These are phyloP conservation scores for Piscicola geometra DNA, from an alignment of 2,888 invertebrate species.

Conservation along the genomic window DNA sequence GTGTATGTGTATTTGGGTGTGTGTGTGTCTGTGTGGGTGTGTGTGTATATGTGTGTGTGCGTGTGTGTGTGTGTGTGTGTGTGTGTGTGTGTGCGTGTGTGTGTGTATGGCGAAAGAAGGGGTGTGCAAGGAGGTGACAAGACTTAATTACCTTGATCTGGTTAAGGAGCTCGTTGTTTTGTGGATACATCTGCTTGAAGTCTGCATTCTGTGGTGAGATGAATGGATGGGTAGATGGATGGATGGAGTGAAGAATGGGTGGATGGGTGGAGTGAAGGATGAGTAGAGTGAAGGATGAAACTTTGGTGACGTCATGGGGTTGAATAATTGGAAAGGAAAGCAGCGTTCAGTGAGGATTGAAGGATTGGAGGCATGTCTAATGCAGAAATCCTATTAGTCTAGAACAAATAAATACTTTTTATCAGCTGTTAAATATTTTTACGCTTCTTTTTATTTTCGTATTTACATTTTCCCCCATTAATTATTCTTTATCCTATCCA, in stretches of 20 bases:
- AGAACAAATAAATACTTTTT: no score
- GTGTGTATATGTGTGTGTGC: constrained; percentile 12
- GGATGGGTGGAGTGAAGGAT: not conserved
- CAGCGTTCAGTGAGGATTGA: no score
- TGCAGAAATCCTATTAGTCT: no score
- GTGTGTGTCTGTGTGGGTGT: constrained; percentile 18
- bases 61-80: no score
- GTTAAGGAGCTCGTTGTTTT: constrained; percentile 41
- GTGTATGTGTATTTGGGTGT: constrained; percentile 27
- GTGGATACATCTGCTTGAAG: constrained; percentile 43
- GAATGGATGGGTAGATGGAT: not conserved
- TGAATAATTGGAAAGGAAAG: no score
- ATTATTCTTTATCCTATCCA: no score
- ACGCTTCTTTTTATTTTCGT: no score
- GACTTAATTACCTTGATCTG: constrained; percentile 40
- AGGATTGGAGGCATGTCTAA: no score
- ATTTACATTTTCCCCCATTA: no score
- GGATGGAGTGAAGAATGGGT: not conserved
- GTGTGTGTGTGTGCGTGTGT: no score
- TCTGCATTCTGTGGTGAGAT: constrained; percentile 40
- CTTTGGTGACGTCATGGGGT: no score
- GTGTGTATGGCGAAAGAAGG: not conserved
- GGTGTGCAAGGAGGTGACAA: not conserved
- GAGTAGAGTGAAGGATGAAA: not conserved
- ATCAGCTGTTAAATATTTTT: no score